These are phyloP conservation scores for Edolisoma coerulescens DNA, from an alignment of 2,113 vertebrate species.

Conservation along the genomic window DNA sequence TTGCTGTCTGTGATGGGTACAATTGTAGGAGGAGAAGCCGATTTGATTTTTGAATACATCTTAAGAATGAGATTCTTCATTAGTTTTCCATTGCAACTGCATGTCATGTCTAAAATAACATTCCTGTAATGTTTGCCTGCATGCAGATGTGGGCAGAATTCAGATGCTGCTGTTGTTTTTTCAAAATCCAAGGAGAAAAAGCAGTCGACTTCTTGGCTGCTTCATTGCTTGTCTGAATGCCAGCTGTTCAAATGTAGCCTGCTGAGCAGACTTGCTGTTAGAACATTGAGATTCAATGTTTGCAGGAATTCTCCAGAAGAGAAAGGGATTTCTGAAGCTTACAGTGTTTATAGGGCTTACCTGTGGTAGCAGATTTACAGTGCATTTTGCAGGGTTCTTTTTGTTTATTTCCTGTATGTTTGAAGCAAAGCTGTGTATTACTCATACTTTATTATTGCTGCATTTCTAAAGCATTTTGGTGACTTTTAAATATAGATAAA, in stretches of 20 bases:
- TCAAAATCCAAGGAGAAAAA: background rate
- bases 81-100: background rate
- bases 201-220: background rate
- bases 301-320: background rate
- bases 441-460: background rate
- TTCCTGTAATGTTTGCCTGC: background rate
- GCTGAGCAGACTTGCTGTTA: background rate
- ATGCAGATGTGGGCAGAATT: background rate
- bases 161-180: background rate
- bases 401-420: background rate
- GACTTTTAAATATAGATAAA: background rate
- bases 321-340: background rate
- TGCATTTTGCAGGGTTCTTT: background rate
- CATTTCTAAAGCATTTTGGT: background rate
- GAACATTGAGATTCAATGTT: background rate
- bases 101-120: background rate
- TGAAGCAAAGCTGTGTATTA: background rate
- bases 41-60: background rate
- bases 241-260: background rate
- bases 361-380: background rate
- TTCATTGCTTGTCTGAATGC: background rate
- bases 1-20: background rate
- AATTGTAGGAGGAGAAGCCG: background rate
- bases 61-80: background rate
- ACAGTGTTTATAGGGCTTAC: background rate